Evolutionary conservation across 1,140 invertebrate species (phyloP).

Genomic region (Zaprionus gabonicus): DNA sequence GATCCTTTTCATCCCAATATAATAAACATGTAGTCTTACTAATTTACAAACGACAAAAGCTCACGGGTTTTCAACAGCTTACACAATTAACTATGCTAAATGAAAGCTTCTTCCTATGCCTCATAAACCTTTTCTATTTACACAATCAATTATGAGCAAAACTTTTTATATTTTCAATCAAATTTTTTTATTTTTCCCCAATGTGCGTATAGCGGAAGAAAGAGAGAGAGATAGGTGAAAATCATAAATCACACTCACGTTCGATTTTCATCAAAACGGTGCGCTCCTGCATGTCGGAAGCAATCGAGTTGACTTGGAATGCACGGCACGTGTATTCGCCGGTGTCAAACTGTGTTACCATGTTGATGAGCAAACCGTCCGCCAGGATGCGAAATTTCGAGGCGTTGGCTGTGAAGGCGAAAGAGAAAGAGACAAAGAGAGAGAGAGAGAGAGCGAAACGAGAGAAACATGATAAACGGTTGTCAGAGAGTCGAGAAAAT

Average conservation of each 20-base stretch:
- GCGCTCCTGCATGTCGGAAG: constrained; percentile 84
- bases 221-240: constrained; percentile 2
- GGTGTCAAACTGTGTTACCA: constrained; percentile 85
- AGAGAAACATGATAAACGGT: constrained; percentile 34
- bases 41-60: not conserved
- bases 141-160: not conserved
- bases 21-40: not conserved
- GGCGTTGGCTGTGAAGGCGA: constrained; percentile 57
- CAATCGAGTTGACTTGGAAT: constrained; percentile 85
- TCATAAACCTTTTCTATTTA: not conserved
- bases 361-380: constrained; percentile 85
- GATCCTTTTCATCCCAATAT: too few relatives aligned
- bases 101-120: not conserved
- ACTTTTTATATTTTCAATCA: not conserved
- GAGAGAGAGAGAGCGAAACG: not conserved
- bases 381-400: constrained; percentile 83
- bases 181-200: constrained; percentile 13
- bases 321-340: constrained; percentile 86
- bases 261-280: constrained; percentile 86
- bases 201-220: constrained; percentile 14
- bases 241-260: constrained; percentile 85
- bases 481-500: constrained; percentile 21
- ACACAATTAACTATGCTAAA: not conserved
- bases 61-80: not conserved
- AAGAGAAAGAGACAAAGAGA: constrained; percentile 24